Evolutionary conservation across 2,797 vertebrate genomes (phyloP), one percentile per base, ranked within the genome.

Genomic region (Pangasius djambal): DNA sequence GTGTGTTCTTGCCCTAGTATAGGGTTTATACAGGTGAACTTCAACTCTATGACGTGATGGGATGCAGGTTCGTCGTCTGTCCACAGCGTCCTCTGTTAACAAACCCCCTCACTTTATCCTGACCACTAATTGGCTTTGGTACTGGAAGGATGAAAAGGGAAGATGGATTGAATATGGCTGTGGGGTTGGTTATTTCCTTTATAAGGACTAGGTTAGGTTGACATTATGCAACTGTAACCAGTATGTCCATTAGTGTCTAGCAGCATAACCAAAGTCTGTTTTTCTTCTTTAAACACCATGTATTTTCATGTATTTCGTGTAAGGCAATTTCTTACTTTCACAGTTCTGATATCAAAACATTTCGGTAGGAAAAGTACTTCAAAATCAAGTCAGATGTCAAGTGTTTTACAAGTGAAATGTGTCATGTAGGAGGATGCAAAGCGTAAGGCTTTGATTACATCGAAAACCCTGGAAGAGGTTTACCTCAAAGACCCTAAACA

Each of bases 111-210:
- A 98, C 92, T 98, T 95, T 89, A 95, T 97, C 88, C 96, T 99
- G 37, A 98, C 98, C 72, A 99, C 98, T 1, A 91, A 97, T 83
- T 99, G 98, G 98, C 65, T 96, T 74, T 99, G 98, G 98, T 97
- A 98, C 95, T 98, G 98, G 98, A 93, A 93, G 87, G 96, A 97
- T 48, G 96, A 98, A 0, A 44, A 25, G 22, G 95, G 91, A 13
- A 67, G 0, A 6, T 99, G 98, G 98, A 91, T 88, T 50, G 97
- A 98, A 89, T 99, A 96, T 89, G 97, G 97, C 55, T 90, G 93
- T 92, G 93, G 95, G 92, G 97, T 97, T 92, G 96, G 95, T 94
- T 25, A 13, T 13, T 63, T 44, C 40, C 20, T 61, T 61, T 89
- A 70, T 72, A 72, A 37, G 34, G 34, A 40, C 69, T 40, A 72